A percentile compares a stretch with the other conserved stretches of the same genome.
phyloP scores from a whole-genome alignment of 2,888 invertebrate genomes.

The Diloba caeruleocephala region DNA sequence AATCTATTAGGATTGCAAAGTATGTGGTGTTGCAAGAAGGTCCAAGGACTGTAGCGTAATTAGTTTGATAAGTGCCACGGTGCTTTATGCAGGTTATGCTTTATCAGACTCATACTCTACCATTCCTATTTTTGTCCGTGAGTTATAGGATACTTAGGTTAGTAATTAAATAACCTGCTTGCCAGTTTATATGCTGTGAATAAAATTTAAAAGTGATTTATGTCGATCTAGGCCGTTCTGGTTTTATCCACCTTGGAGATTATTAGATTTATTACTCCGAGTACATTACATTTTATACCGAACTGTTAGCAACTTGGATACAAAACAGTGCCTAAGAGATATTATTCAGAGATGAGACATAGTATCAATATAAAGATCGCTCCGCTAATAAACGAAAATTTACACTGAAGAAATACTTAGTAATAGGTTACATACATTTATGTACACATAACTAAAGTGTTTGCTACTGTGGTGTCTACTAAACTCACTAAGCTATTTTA shows the following conservation, averaged over 20 bases:
- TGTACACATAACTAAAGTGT: too few relatives aligned
- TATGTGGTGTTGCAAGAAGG: conserved; percentile 1
- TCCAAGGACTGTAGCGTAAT: conserved; percentile 16
- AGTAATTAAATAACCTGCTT: conserved; percentile 25
- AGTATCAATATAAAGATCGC: not conserved
- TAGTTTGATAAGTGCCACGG: conserved; percentile 1
- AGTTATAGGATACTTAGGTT: conserved; percentile 11
- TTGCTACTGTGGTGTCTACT: too few relatives aligned
- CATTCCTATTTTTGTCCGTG: conserved; percentile 5
- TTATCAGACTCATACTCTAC: conserved; percentile 7
- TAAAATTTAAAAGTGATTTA: conserved; percentile 21
- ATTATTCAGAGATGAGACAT: not conserved
- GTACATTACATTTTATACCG: conserved; percentile 1
- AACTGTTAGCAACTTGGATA: too few relatives aligned
- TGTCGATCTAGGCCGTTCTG: conserved; percentile 12
- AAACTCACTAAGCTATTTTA: too few relatives aligned
- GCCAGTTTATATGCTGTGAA: conserved; percentile 11
- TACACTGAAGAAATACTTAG: too few relatives aligned
- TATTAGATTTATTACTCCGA: conserved; percentile 15
- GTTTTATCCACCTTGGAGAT: conserved; percentile 15
- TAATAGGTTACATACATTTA: too few relatives aligned
- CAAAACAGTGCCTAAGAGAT: not conserved
- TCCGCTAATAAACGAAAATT: not conserved
- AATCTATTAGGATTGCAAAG: conserved; percentile 15
- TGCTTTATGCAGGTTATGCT: not conserved